A percentile compares a stretch with the other conserved stretches of the same genome.
These are phyloP conservation scores for Eublepharis macularius DNA, from an alignment of 2,113 vertebrate genomes.

Conservation along the genomic window DNA sequence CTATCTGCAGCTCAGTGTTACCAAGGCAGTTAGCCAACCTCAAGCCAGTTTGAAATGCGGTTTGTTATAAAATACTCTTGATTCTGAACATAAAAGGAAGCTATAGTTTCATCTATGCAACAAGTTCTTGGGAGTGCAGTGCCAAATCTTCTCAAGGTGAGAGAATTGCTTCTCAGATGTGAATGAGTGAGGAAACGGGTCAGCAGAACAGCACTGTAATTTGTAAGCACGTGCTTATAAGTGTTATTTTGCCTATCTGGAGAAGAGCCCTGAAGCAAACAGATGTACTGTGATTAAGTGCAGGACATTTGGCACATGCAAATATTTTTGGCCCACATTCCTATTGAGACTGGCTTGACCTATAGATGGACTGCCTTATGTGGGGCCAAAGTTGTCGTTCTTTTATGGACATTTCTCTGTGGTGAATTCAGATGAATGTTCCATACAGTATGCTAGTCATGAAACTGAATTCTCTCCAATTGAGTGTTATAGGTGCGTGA, in stretches of 20 bases:
- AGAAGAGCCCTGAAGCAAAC: background rate
- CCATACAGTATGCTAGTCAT: constrained; percentile 41
- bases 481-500: constrained; percentile 46
- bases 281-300: constrained; percentile 7
- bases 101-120: background rate
- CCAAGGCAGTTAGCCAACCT: no score
- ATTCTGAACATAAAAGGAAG: background rate
- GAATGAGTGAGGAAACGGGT: background rate
- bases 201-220: background rate
- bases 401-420: background rate
- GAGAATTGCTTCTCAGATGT: background rate
- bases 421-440: constrained; percentile 14
- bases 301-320: background rate
- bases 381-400: background rate
- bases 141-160: background rate
- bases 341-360: background rate
- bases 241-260: background rate
- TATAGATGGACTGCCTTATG: background rate
- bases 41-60: no score
- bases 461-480: constrained; percentile 36
- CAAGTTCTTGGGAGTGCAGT: background rate
- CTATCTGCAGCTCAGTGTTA: no score
- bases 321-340: background rate
- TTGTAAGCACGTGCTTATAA: background rate
- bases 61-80: background rate